phyloP scores from a whole-genome alignment of 1,140 invertebrate species.

The Penaeus vannamei region DNA sequence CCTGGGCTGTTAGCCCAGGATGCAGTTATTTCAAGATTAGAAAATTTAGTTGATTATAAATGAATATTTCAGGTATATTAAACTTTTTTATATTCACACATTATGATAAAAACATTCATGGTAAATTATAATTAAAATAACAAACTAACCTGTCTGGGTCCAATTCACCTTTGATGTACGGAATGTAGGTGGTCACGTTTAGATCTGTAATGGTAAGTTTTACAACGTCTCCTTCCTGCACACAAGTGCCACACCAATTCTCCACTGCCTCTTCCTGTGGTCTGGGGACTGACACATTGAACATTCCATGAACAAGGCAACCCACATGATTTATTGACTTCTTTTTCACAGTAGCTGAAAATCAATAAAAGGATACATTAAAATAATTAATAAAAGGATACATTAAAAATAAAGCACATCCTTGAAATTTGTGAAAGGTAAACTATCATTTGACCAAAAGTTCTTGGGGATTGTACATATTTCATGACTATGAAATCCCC shows the following conservation, averaged over 20 bases:
- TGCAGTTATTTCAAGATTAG: too few relatives aligned
- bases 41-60: too few relatives aligned
- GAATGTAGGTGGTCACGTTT: background rate
- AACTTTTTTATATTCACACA: too few relatives aligned
- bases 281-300: slow-evolving; percentile 36
- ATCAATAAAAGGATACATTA: background rate
- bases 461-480: too few relatives aligned
- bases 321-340: slow-evolving; percentile 37
- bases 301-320: slow-evolving; percentile 45
- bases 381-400: background rate
- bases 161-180: slow-evolving; percentile 16
- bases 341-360: slow-evolving; percentile 40
- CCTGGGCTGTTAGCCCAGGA: too few relatives aligned
- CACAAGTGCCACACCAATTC: slow-evolving; percentile 26
- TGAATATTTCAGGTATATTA: too few relatives aligned
- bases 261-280: background rate
- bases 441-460: too few relatives aligned
- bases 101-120: too few relatives aligned
- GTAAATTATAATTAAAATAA: background rate
- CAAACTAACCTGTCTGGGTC: slow-evolving; percentile 31
- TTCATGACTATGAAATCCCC: too few relatives aligned
- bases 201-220: slow-evolving; percentile 17
- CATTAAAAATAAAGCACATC: too few relatives aligned
- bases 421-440: too few relatives aligned
- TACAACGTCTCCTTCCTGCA: slow-evolving; percentile 21